Percentiles rank a stretch among this genome's conserved stretches.
phyloP scores from a whole-genome alignment of 2,888 invertebrate genomes.

The Eupithecia subfuscata region DNA sequence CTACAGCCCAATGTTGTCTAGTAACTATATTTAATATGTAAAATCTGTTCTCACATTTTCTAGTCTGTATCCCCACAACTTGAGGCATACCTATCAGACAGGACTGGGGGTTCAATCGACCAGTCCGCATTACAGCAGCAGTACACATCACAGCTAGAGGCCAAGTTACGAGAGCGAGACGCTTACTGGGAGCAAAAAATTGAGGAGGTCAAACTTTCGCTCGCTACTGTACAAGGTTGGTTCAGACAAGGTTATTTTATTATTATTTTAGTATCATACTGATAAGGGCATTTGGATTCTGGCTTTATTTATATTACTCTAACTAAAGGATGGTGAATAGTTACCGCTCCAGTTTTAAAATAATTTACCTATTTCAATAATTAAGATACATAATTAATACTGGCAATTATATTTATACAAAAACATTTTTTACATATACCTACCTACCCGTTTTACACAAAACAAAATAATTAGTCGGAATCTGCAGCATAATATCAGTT shows the following conservation, averaged over 20 bases:
- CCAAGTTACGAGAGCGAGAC: slow-evolving; percentile 85
- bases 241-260: slow-evolving; percentile 22
- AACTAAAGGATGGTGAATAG: too few relatives aligned
- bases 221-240: slow-evolving; percentile 88
- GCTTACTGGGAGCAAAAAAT: slow-evolving; percentile 85
- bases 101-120: slow-evolving; percentile 73
- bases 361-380: too few relatives aligned
- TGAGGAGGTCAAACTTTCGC: slow-evolving; percentile 82
- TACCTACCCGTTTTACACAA: too few relatives aligned
- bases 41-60: slow-evolving; percentile 27
- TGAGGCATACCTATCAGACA: slow-evolving; percentile 74
- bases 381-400: too few relatives aligned
- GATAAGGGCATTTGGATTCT: not conserved
- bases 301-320: not conserved
- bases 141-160: slow-evolving; percentile 83
- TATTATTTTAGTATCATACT: slow-evolving; percentile 2
- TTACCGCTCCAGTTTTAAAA: too few relatives aligned
- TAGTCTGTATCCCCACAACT: slow-evolving; percentile 80
- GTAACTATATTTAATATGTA: too few relatives aligned
- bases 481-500: too few relatives aligned
- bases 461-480: too few relatives aligned
- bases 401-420: too few relatives aligned
- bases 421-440: too few relatives aligned
- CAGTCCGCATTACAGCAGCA: slow-evolving; percentile 82
- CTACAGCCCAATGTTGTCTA: too few relatives aligned